Percentiles rank a stretch among this genome's conserved stretches.
Conservation (phyloP, 2,113 vertebrate genomes). For the Poeciliopsis retropinna region DNA sequence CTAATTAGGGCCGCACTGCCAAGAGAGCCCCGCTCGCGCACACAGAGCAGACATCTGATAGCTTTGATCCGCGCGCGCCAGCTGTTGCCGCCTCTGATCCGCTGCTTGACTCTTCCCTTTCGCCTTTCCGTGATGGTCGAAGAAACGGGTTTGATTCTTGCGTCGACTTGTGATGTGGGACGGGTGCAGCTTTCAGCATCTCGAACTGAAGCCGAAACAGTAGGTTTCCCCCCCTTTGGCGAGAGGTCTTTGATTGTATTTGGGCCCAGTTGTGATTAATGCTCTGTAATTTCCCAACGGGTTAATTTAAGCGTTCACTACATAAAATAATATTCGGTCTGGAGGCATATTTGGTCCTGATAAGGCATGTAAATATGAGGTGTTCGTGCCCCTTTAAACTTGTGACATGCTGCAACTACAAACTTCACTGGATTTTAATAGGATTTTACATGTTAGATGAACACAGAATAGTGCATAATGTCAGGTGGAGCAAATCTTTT, state of each 20-base stretch:
- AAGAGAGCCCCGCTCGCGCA: slow-evolving; percentile 61
- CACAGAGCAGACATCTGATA: slow-evolving; percentile 61
- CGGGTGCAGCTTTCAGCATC: slow-evolving; percentile 3
- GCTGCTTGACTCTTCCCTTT: slow-evolving; percentile 8
- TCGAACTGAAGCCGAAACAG: slow-evolving; percentile 8
- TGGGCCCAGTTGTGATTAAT: slow-evolving; percentile 13
- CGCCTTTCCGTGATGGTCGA: slow-evolving; percentile 21
- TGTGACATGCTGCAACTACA: neutral
- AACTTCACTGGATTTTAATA: neutral
- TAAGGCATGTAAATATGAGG: neutral
- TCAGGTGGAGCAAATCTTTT: no score
- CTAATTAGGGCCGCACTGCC: slow-evolving; percentile 72
- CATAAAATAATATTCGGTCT: slow-evolving; percentile 22
- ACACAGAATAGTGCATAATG: neutral
- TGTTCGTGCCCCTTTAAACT: neutral
- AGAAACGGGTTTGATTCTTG: neutral
- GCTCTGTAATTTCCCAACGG: slow-evolving; percentile 44
- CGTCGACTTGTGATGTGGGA: neutral
- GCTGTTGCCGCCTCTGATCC: slow-evolving; percentile 60
- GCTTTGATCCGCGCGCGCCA: slow-evolving; percentile 75
- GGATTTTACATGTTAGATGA: neutral
- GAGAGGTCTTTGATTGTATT: slow-evolving; percentile 19
- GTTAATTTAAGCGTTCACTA: slow-evolving; percentile 8
- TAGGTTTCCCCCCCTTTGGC: slow-evolving; percentile 19
- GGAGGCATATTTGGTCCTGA: slow-evolving; percentile 23